Conservation (phyloP, 37 sponge, comb jelly and placozoan genomes). For the Mnemiopsis leidyi region DNA sequence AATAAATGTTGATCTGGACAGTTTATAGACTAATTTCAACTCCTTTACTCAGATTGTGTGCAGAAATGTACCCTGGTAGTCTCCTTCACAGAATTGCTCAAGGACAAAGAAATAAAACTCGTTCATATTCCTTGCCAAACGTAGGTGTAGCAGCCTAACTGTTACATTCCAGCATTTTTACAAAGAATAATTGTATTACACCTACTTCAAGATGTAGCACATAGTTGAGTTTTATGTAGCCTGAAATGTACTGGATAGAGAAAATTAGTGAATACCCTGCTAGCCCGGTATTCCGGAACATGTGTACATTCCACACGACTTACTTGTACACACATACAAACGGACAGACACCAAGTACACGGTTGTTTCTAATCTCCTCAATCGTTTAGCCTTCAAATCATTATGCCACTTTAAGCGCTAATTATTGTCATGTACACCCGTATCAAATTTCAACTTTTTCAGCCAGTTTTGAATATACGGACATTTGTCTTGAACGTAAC, state of each 20-base stretch:
- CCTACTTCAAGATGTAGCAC: neutral
- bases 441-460: constrained; percentile 21
- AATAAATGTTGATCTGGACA: too few relatives aligned
- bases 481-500: constrained; percentile 24
- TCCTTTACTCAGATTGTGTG: neutral
- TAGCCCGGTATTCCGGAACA: neutral
- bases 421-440: neutral
- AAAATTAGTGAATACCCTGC: neutral
- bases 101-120: neutral
- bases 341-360: neutral
- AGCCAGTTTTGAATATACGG: neutral
- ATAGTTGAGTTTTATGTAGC: neutral
- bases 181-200: neutral
- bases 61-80: neutral
- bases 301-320: neutral
- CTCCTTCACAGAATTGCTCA: neutral
- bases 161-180: neutral
- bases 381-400: neutral
- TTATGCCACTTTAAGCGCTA: neutral
- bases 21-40: too few relatives aligned
- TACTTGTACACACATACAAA: neutral
- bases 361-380: neutral
- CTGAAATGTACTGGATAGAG: neutral
- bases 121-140: neutral
- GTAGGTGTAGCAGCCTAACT: constrained; percentile 6